Evolutionary conservation across 2,797 vertebrate genomes (phyloP).

Genomic region (Etheostoma perlongum): DNA sequence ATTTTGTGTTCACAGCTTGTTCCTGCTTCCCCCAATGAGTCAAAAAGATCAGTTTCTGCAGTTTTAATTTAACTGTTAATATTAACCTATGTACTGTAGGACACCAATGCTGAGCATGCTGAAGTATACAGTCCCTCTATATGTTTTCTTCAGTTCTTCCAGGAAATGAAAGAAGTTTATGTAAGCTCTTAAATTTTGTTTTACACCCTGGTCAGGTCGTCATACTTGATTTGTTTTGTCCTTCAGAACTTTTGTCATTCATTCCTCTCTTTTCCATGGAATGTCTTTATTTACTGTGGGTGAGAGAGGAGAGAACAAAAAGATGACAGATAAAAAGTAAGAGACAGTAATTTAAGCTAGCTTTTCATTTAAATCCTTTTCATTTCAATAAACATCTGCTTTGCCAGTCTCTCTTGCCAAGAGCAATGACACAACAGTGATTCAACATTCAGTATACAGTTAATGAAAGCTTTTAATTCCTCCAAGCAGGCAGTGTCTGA

Average conservation of each 20-base stretch:
- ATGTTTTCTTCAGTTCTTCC: neutral
- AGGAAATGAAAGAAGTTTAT: constrained; percentile 7
- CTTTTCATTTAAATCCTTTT: constrained; percentile 12
- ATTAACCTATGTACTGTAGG: neutral
- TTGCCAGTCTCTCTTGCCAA: constrained; percentile 12
- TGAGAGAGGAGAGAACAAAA: neutral
- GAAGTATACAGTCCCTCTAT: neutral
- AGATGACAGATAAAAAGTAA: constrained; percentile 15
- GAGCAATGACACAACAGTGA: neutral
- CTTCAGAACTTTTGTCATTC: constrained; percentile 35
- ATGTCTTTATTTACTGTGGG: constrained; percentile 35
- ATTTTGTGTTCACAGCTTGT: neutral
- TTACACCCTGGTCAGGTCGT: constrained; percentile 27
- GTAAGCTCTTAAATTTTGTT: constrained; percentile 16
- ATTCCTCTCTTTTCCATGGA: neutral
- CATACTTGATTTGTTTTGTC: constrained; percentile 37
- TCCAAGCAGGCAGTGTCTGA: constrained; percentile 4
- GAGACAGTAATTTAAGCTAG: neutral
- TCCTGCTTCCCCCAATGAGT: neutral
- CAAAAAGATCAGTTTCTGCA: neutral
- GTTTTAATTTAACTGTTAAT: neutral
- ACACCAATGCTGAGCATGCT: neutral
- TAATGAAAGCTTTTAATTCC: constrained; percentile 13
- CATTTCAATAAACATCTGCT: constrained; percentile 27
- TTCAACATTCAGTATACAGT: constrained; percentile 13